Conservation (phyloP, 1,140 invertebrate genomes). For the Marisa cornuarietis region DNA sequence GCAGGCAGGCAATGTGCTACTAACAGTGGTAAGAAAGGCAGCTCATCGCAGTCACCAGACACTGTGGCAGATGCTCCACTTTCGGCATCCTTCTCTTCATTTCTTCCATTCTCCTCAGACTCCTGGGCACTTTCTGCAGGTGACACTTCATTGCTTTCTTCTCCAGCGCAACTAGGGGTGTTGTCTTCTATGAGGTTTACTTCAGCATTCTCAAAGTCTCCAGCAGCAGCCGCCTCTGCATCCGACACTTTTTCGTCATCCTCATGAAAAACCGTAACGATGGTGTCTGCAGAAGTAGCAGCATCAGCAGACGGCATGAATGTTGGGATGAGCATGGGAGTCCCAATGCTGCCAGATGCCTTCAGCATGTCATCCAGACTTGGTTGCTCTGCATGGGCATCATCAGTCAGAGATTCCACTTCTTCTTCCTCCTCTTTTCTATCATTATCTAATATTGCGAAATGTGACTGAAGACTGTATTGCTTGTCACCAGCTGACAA, state of each 20-base stretch:
- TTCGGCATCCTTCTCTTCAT: conserved; percentile 7
- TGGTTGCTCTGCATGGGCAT: conserved; percentile 4
- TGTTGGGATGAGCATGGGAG: conserved; percentile 33
- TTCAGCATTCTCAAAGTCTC: background rate
- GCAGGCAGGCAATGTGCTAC: background rate
- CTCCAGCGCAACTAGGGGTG: background rate
- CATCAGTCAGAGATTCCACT: background rate
- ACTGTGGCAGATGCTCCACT: conserved; percentile 10
- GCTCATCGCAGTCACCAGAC: conserved; percentile 4
- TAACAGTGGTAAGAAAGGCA: background rate
- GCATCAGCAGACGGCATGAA: conserved; percentile 1
- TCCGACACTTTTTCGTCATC: background rate
- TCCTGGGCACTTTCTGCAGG: conserved; percentile 7
- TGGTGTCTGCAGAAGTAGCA: background rate
- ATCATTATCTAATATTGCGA: background rate
- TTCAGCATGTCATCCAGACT: conserved; percentile 50
- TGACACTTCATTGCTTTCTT: background rate
- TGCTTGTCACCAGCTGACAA: background rate
- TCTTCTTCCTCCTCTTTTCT: background rate
- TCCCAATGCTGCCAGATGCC: conserved; percentile 32
- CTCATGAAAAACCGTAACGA: background rate
- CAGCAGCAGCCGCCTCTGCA: conserved; percentile 1
- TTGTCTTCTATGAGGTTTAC: background rate
- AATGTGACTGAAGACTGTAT: too few relatives aligned
- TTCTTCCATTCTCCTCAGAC: background rate